A percentile compares a stretch with the other conserved stretches of the same genome.
Evolutionary conservation across 2,888 invertebrate genomes (phyloP).

Genomic region (Lutraria lutraria): DNA sequence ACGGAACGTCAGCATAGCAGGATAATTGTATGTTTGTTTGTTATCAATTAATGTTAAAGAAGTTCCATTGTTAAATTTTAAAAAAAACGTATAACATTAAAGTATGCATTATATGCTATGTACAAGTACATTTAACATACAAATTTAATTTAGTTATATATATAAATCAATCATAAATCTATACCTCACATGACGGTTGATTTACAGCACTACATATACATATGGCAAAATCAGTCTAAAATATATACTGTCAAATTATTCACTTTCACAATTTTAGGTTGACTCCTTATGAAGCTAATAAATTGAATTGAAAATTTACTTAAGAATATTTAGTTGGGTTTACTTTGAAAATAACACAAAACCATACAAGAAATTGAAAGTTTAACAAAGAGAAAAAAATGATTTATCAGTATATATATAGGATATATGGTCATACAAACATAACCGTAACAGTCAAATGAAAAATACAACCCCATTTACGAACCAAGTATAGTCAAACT

Average conservation of each 20-base stretch:
- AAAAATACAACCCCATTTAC: not conserved
- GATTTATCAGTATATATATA: not conserved
- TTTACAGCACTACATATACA: conserved; percentile 2
- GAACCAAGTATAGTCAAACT: no score
- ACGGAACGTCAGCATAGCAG: not conserved
- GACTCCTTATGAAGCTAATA: not conserved
- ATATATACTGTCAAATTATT: not conserved
- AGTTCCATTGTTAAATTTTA: not conserved
- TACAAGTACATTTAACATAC: not conserved
- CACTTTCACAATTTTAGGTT: not conserved
- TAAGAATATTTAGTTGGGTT: not conserved
- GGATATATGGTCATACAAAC: not conserved
- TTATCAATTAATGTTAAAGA: not conserved
- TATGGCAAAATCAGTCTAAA: not conserved
- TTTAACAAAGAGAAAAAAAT: not conserved
- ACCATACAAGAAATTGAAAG: not conserved
- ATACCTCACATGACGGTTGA: not conserved
- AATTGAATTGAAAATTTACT: not conserved
- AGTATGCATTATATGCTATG: conserved; percentile 10
- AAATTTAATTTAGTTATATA: not conserved
- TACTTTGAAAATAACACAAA: not conserved
- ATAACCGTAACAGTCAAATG: not conserved
- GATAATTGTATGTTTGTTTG: not conserved
- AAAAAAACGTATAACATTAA: not conserved
- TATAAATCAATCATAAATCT: conserved; percentile 4